Percentiles rank a stretch among this genome's conserved stretches.
phyloP scores from a whole-genome alignment of 2,888 invertebrate genomes.

The Drosophila emarginata region DNA sequence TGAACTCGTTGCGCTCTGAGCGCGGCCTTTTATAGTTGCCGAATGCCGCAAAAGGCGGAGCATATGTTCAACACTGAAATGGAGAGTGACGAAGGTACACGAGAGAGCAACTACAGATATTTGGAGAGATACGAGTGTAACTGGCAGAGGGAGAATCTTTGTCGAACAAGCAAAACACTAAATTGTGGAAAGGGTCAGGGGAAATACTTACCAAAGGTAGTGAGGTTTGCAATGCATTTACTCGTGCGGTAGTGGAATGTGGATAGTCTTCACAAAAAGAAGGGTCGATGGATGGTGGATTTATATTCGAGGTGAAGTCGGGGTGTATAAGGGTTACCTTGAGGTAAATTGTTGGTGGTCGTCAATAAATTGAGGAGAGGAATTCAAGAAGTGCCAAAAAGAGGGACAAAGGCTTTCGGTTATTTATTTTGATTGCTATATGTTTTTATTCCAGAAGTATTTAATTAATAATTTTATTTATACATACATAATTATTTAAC shows the following conservation, averaged over 20 bases:
- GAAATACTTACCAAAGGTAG: background rate
- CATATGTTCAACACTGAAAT: constrained; percentile 15
- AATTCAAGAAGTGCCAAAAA: background rate
- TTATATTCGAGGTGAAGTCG: background rate
- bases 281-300: background rate
- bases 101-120: constrained; percentile 1
- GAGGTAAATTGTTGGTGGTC: background rate
- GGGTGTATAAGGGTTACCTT: background rate
- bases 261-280: background rate
- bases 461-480: background rate
- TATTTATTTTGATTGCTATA: too few species aligned
- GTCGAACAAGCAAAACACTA: background rate
- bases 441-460: too few species aligned
- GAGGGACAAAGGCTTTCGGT: too few species aligned
- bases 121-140: background rate
- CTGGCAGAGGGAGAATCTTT: background rate
- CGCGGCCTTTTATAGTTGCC: constrained; percentile 70
- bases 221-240: background rate
- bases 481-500: background rate
- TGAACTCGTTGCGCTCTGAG: constrained; percentile 68
- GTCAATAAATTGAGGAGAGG: background rate
- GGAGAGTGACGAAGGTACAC: constrained; percentile 4
- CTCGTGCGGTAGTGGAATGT: background rate
- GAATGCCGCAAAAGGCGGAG: constrained; percentile 38
- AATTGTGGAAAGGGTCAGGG: background rate